Evolutionary conservation across 2,888 invertebrate species (phyloP).

Genomic region (Pharmacophagus antenor): DNA sequence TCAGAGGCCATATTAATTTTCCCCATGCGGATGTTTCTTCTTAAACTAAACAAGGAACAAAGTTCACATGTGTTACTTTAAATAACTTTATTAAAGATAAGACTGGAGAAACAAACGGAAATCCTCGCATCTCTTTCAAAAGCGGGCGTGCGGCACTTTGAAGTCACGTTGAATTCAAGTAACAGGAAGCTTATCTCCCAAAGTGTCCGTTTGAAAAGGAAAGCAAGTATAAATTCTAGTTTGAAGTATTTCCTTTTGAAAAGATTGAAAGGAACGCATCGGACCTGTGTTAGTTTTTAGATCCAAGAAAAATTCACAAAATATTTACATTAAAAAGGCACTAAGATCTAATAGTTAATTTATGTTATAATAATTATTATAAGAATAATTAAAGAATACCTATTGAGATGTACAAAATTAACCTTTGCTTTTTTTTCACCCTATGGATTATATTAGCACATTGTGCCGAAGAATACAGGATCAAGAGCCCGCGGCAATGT

Average conservation of each 20-base stretch:
- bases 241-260: neutral
- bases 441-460: too few relatives aligned
- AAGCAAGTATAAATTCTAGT: conserved; percentile 6
- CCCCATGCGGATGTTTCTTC: neutral
- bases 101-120: conserved; percentile 3
- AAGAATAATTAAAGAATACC: too few relatives aligned
- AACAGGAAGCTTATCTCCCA: conserved; percentile 21
- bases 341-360: too few relatives aligned
- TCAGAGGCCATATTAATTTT: neutral
- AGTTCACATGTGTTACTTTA: neutral
- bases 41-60: neutral
- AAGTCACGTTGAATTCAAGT: conserved; percentile 19
- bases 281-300: neutral
- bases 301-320: too few relatives aligned
- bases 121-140: conserved; percentile 4
- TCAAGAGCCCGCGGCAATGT: too few relatives aligned
- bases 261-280: neutral
- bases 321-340: too few relatives aligned
- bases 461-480: too few relatives aligned
- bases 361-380: too few relatives aligned
- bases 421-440: too few relatives aligned
- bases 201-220: conserved; percentile 17
- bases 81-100: conserved; percentile 10
- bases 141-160: conserved; percentile 7
- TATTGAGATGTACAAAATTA: too few relatives aligned